Conservation (phyloP, 1,140 invertebrate genomes). For the Mizuhopecten yessoensis region DNA sequence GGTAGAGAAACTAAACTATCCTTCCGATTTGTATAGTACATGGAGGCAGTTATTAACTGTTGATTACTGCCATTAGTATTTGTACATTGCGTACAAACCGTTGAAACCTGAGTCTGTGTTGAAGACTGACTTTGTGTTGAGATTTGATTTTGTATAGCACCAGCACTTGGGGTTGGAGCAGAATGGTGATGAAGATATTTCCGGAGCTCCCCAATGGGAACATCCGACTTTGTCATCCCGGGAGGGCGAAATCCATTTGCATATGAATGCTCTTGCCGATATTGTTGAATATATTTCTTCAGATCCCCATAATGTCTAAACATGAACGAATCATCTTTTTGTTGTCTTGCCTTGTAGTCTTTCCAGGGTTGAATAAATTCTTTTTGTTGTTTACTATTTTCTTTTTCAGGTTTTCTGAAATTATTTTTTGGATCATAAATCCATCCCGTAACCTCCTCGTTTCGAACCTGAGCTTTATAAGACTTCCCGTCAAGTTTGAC, state of each 20-base stretch:
- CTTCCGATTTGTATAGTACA: conserved; percentile 4
- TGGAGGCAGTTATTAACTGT: background rate
- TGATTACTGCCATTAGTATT: background rate
- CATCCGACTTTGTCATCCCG: conserved; percentile 46
- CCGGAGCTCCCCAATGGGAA: conserved; percentile 53
- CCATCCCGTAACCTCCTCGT: conserved; percentile 74
- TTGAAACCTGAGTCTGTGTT: conserved; percentile 2
- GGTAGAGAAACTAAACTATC: conserved; percentile 8
- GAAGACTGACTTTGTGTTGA: background rate
- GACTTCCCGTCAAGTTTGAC: conserved; percentile 48
- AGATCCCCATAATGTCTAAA: conserved; percentile 76
- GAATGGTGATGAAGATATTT: conserved; percentile 44
- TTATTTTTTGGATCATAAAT: conserved; percentile 63
- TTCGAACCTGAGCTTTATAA: conserved; percentile 40
- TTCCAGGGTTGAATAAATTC: conserved; percentile 64
- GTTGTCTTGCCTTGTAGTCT: conserved; percentile 61
- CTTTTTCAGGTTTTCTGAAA: conserved; percentile 65
- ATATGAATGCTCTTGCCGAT: conserved; percentile 72
- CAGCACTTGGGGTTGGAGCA: conserved; percentile 15
- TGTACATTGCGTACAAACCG: background rate
- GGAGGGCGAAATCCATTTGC: conserved; percentile 57
- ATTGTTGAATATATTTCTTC: conserved; percentile 77
- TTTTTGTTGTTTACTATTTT: conserved; percentile 49
- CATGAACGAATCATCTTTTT: conserved; percentile 67
- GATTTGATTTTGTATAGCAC: background rate